phyloP scores from a whole-genome alignment of 2,113 vertebrate genomes.

The Lanius ludovicianus region DNA sequence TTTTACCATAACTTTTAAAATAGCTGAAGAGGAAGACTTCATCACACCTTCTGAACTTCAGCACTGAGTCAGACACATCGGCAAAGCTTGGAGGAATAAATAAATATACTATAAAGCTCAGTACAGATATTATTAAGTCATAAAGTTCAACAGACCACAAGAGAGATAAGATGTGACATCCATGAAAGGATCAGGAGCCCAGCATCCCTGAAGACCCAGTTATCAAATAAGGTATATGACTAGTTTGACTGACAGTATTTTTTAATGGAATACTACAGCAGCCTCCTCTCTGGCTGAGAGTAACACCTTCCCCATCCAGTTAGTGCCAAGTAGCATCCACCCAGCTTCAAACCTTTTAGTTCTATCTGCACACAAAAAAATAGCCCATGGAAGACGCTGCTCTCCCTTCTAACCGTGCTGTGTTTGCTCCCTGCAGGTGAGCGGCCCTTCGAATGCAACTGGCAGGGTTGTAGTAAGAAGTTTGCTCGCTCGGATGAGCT shows the following conservation, averaged over 20 bases:
- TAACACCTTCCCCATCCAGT: not conserved
- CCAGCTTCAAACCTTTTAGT: not conserved
- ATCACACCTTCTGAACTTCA: not conserved
- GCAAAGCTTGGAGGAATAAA: not conserved
- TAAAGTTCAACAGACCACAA: not conserved
- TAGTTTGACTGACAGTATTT: not conserved
- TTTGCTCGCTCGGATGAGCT: slow-evolving; percentile 96
- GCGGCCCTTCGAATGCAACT: slow-evolving; percentile 92
- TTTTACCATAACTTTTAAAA: not conserved
- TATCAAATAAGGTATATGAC: not conserved
- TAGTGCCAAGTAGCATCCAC: not conserved
- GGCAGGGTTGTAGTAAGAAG: slow-evolving; percentile 96
- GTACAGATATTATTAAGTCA: not conserved
- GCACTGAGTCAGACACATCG: not conserved
- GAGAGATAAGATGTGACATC: not conserved
- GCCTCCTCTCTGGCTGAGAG: not conserved
- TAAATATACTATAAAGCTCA: not conserved
- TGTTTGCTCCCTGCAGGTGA: slow-evolving; percentile 80
- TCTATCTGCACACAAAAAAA: not conserved
- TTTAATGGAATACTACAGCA: not conserved
- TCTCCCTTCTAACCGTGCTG: not conserved
- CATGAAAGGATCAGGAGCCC: not conserved
- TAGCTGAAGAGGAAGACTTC: not conserved
- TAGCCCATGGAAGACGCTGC: not conserved
- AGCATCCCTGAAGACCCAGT: not conserved